Evolutionary conservation across 2,888 invertebrate species (phyloP), one percentile per base, ranked within the genome.

Genomic region (Clostera curtula): DNA sequence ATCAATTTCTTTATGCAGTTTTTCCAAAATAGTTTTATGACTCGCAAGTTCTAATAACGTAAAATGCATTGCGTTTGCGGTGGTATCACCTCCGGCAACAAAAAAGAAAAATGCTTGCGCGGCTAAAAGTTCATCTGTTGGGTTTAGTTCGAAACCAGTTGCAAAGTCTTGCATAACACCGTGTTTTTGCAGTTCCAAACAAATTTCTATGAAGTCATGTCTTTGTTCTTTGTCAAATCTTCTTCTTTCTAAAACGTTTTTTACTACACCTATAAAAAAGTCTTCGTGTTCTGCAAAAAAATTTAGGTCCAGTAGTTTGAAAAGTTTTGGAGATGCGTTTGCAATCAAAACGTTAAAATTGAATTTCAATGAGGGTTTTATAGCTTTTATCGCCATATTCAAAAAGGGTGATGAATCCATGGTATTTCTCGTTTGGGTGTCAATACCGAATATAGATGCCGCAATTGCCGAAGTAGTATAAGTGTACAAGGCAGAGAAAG

Each of bases 51-150:
- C 63, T 16, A 75, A 40, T 5, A 77, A 41, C 5, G 62, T 53
- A 16, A 71, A 80, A 37, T 73, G 63, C 45, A 85, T 65, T 0
- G 70, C 40, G 5, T 56, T 69, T 1, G 82, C 75, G 5, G 75
- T 64, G 1, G 80, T 74, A 21, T 84, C 83, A 2, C 70, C 64
- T 1, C 85, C 85, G 15, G 79, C 83, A 15, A 77, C 31, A 17
- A 80, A 80, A 31, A 84, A 84, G 36, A 82, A 68, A 26, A 84
- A 76, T 0, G 76, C 74, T 42, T 84, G 82, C 2, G 79, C 73
- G 2, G 75, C 70, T 12, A 82, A 19, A 1, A 76, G 8, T 45
- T 71, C 68, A 24, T 65, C 68, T 3, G 69, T 60, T 1, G 66
- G 60, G 3, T 58, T 45, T 5, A 74, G 16, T 27, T 66, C 49